Percentiles rank a stretch among this genome's conserved stretches.
Evolutionary conservation across 1,140 invertebrate species (phyloP).

Genomic region (Homarus americanus): DNA sequence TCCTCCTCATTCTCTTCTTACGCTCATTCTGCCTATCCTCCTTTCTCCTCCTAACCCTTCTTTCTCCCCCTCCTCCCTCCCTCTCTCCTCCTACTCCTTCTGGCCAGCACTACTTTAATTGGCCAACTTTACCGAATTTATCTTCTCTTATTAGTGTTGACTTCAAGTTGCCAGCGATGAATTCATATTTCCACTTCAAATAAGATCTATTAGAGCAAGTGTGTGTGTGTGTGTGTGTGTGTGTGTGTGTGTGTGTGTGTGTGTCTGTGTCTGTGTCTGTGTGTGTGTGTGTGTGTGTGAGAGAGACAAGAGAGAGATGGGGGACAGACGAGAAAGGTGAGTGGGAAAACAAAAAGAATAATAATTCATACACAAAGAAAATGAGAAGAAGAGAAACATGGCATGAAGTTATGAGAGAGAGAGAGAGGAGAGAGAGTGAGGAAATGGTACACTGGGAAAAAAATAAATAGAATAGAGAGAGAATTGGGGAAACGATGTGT

Average conservation of each 20-base stretch:
- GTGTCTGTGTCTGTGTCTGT: too few relatives aligned
- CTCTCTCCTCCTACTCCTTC: not conserved
- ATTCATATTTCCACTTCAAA: not conserved
- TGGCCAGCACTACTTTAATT: not conserved
- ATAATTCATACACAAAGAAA: not conserved
- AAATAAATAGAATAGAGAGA: not conserved
- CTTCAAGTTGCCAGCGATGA: not conserved
- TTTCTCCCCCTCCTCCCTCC: not conserved
- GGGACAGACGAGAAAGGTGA: too few relatives aligned
- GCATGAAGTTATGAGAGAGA: not conserved
- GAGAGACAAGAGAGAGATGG: too few relatives aligned
- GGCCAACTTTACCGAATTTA: not conserved
- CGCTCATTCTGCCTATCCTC: too few relatives aligned
- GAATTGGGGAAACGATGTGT: not conserved
- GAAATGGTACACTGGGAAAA: not conserved
- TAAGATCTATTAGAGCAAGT: not conserved
- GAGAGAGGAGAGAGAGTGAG: not conserved
- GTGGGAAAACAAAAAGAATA: too few relatives aligned
- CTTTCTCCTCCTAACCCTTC: not conserved
- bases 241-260: too few relatives aligned
- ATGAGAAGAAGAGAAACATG: not conserved
- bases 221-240: too few relatives aligned
- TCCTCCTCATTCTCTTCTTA: too few relatives aligned
- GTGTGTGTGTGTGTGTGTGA: too few relatives aligned
- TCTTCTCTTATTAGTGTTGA: conserved; percentile 12